phyloP scores from a whole-genome alignment of 2,797 vertebrate species.

The Gadopsis marmoratus region DNA sequence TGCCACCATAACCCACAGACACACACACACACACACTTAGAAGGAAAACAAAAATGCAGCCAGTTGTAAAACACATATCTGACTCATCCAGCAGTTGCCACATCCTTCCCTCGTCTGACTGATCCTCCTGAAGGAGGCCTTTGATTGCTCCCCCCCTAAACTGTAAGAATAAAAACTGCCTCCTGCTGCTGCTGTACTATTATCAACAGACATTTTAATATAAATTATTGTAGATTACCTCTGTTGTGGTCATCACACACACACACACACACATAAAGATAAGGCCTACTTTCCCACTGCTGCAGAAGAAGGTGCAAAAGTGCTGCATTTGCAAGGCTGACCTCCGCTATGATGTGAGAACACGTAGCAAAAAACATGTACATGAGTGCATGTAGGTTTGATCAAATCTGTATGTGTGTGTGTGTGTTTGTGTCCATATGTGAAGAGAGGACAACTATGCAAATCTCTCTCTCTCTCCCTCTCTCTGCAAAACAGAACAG shows the following conservation, averaged over 20 bases:
- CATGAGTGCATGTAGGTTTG: background rate
- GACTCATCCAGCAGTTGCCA: constrained; percentile 2
- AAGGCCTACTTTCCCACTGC: constrained; percentile 24
- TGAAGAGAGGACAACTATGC: constrained; percentile 41
- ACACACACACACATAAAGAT: background rate
- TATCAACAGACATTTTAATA: background rate
- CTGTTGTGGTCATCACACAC: background rate
- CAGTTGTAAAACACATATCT: background rate
- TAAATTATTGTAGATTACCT: background rate
- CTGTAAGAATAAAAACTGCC: background rate
- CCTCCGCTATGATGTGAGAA: background rate
- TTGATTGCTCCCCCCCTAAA: too few species aligned
- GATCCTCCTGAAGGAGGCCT: background rate
- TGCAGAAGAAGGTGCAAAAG: constrained; percentile 23
- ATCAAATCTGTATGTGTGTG: background rate
- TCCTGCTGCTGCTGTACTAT: background rate
- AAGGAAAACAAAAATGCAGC: background rate
- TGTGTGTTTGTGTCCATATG: constrained; percentile 2
- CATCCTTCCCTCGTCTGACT: background rate
- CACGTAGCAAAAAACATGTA: background rate
- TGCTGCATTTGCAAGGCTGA: constrained; percentile 30
- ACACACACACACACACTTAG: background rate
- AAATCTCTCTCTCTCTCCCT: constrained; percentile 34
- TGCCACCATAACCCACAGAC: background rate
- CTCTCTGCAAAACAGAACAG: constrained; percentile 14